Conservation (phyloP, 1,140 invertebrate genomes). For the Scaptodrosophila lebanonensis region DNA sequence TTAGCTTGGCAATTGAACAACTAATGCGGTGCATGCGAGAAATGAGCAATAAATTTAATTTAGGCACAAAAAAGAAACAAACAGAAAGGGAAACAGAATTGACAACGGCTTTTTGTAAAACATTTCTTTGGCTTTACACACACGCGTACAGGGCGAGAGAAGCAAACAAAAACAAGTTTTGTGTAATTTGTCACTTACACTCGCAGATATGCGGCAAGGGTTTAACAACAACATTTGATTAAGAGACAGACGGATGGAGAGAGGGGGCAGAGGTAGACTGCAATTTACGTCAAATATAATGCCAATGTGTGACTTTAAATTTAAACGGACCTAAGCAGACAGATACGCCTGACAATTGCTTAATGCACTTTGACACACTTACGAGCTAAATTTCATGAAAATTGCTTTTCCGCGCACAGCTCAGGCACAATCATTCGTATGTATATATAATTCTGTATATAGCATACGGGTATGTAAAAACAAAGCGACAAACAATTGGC, state of each 20-base stretch:
- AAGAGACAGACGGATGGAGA: background rate
- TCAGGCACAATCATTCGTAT: no score
- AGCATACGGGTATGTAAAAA: background rate
- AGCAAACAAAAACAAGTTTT: no score
- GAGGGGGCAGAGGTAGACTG: constrained; percentile 25
- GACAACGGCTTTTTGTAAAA: constrained; percentile 25
- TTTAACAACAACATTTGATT: constrained; percentile 3
- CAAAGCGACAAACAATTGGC: background rate
- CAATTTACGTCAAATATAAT: constrained; percentile 31
- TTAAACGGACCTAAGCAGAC: no score
- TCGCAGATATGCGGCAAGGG: constrained; percentile 26
- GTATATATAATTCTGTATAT: no score
- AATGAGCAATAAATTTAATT: constrained; percentile 62
- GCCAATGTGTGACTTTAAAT: no score
- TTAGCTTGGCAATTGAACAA: constrained; percentile 47
- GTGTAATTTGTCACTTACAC: constrained; percentile 42
- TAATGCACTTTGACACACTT: constrained; percentile 72
- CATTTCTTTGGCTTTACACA: constrained; percentile 66
- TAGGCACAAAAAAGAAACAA: constrained; percentile 32
- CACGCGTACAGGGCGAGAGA: background rate
- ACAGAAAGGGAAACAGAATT: background rate
- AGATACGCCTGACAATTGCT: constrained; percentile 60
- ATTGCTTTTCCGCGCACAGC: constrained; percentile 29
- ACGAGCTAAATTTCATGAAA: constrained; percentile 31
- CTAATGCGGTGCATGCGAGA: constrained; percentile 5